phyloP scores from a whole-genome alignment of 1,140 invertebrate species.

The Wiebesia pumilae region DNA sequence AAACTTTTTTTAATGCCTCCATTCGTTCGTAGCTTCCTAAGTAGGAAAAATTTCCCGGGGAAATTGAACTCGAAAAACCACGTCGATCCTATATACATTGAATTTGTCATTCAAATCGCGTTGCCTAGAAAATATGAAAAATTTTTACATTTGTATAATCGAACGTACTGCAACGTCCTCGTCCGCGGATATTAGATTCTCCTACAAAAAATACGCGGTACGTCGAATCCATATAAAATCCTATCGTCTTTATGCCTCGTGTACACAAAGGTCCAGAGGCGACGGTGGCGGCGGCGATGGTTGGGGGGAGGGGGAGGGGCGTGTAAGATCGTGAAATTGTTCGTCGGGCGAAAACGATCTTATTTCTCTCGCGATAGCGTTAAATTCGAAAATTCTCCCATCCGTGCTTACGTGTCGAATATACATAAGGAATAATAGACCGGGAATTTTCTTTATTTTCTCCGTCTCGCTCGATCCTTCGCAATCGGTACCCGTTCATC shows the following conservation, averaged over 20 bases:
- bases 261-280: not conserved
- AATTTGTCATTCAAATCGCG: not conserved
- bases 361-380: constrained; percentile 10
- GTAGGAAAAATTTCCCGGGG: not conserved
- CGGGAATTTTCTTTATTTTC: constrained; percentile 5
- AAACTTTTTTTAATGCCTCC: too few species aligned
- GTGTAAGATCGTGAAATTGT: not conserved
- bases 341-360: not conserved
- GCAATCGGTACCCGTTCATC: constrained; percentile 9
- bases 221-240: not conserved
- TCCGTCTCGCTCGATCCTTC: not conserved
- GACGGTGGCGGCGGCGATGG: too few species aligned
- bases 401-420: constrained; percentile 55
- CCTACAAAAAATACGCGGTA: not conserved
- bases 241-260: not conserved
- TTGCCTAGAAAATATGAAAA: not conserved
- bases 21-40: not conserved
- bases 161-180: not conserved
- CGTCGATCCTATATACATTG: not conserved
- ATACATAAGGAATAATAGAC: constrained; percentile 40
- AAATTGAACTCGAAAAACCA: not conserved
- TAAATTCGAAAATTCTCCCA: constrained; percentile 55
- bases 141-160: constrained; percentile 9
- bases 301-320: too few species aligned
- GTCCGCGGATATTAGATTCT: not conserved